phyloP scores from a whole-genome alignment of 2,888 invertebrate genomes.

The Phragmatobia fuliginosa region DNA sequence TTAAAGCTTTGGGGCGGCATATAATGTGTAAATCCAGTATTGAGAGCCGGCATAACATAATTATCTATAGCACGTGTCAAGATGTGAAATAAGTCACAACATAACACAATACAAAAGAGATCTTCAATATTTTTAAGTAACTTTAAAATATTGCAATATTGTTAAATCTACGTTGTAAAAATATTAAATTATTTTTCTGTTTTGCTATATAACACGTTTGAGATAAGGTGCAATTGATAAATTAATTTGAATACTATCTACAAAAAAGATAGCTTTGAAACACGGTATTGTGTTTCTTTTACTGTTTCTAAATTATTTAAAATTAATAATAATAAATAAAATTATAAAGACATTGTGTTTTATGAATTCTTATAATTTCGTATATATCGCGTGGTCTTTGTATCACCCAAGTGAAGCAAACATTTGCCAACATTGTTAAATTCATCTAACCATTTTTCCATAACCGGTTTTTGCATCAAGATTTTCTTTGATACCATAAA shows the following conservation, averaged over 20 bases:
- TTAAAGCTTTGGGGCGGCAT: too few relatives aligned
- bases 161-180: neutral
- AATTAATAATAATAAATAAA: too few relatives aligned
- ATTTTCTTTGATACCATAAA: neutral
- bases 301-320: neutral
- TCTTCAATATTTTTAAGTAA: neutral
- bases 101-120: neutral
- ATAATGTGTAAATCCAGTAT: too few relatives aligned
- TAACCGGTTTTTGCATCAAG: neutral
- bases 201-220: constrained; percentile 19
- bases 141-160: neutral
- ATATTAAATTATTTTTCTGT: neutral
- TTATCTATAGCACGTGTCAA: neutral
- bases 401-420: too few relatives aligned
- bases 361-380: too few relatives aligned
- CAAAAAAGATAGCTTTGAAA: neutral
- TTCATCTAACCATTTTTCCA: too few relatives aligned
- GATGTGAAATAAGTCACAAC: neutral
- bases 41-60: too few relatives aligned
- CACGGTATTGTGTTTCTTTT: neutral
- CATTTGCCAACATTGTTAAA: too few relatives aligned
- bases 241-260: neutral
- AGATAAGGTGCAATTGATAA: constrained; percentile 18
- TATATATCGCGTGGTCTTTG: too few relatives aligned
- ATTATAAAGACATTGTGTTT: too few relatives aligned